These are phyloP conservation scores for Willowsia nigromaculata DNA, from an alignment of 2,888 invertebrate genomes.

Conservation along the genomic window DNA sequence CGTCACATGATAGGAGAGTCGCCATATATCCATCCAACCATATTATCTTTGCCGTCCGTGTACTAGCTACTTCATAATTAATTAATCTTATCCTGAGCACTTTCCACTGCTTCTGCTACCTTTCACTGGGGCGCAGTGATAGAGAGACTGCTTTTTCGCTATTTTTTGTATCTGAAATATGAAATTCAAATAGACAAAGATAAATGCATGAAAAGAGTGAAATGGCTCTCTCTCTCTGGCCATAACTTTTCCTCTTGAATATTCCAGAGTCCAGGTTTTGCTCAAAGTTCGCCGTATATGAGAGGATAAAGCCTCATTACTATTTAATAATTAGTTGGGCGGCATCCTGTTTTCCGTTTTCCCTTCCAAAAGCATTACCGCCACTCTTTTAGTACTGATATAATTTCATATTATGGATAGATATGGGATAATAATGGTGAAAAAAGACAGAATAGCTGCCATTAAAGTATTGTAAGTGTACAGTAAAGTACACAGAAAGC, in stretches of 20 bases:
- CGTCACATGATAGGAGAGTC: not conserved
- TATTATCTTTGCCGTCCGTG: conserved; percentile 7
- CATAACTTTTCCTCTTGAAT: not conserved
- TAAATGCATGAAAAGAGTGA: conserved; percentile 16
- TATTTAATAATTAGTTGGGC: conserved; percentile 66
- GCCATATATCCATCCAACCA: conserved; percentile 26
- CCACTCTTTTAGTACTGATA: not conserved
- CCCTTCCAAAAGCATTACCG: not conserved
- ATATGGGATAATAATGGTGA: not conserved
- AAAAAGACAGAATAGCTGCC: not conserved
- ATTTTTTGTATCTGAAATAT: not conserved
- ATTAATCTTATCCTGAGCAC: conserved; percentile 35
- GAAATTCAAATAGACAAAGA: conserved; percentile 37
- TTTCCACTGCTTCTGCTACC: not conserved
- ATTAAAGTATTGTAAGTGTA: not conserved
- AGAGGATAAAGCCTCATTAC: conserved; percentile 39
- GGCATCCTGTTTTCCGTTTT: conserved; percentile 22
- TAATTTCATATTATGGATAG: not conserved
- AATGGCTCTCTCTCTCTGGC: not conserved
- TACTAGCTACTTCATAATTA: conserved; percentile 43
- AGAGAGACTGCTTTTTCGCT: no score
- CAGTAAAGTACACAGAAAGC: not conserved
- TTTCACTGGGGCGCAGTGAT: no score
- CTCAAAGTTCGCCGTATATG: not conserved
- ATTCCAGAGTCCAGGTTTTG: not conserved